A percentile compares a stretch with the other conserved stretches of the same genome.
phyloP scores from a whole-genome alignment of 30 jellyfish, hydroid and myxozoan species.

The Rhopilema esculentum region DNA sequence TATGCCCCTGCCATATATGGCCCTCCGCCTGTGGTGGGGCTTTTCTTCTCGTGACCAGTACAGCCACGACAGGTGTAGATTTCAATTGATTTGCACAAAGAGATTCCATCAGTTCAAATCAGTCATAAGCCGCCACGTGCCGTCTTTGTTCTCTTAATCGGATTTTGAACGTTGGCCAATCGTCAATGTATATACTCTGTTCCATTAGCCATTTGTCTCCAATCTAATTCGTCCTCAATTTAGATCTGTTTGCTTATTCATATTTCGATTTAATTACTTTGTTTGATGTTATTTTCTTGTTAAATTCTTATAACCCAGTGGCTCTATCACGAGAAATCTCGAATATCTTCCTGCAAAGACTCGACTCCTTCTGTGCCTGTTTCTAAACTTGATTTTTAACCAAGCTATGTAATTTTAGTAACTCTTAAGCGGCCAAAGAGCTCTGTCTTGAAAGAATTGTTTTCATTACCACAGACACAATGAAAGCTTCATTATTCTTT shows the following conservation, averaged over 20 bases:
- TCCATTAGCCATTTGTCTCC: neutral
- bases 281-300: neutral
- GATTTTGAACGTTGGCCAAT: neutral
- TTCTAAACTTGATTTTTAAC: too few relatives aligned
- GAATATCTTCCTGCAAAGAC: too few relatives aligned
- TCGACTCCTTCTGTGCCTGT: neutral
- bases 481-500: too few relatives aligned
- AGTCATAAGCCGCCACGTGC: slow-evolving; percentile 47
- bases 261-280: neutral
- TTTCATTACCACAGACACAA: too few relatives aligned
- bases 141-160: slow-evolving; percentile 15
- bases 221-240: neutral
- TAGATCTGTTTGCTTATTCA: neutral
- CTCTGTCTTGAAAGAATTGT: too few relatives aligned
- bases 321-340: neutral
- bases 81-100: slow-evolving; percentile 28
- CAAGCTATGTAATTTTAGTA: too few relatives aligned
- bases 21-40: neutral
- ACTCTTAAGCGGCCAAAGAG: too few relatives aligned
- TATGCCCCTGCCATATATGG: neutral
- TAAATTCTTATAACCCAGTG: neutral
- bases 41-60: neutral
- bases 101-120: slow-evolving; percentile 1
- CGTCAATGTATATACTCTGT: neutral
- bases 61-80: slow-evolving; percentile 24